A percentile compares a stretch with the other conserved stretches of the same genome.
Conservation (phyloP, 1,140 invertebrate species). For the Bombus turneri region DNA sequence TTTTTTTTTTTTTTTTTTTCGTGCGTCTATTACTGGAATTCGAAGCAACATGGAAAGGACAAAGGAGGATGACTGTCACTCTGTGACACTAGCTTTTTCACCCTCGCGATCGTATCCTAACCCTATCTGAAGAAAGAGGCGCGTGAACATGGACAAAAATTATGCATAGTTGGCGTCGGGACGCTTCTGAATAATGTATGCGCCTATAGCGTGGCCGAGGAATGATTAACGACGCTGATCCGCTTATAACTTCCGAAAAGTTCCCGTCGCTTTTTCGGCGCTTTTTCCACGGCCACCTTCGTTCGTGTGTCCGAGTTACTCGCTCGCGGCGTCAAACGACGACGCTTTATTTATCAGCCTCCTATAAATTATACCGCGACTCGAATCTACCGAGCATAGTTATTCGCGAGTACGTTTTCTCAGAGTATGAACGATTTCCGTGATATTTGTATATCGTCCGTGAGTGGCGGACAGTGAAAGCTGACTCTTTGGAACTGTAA, state of each 20-base stretch:
- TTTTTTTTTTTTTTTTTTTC: too few species aligned
- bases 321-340: background rate
- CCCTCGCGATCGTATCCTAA: background rate
- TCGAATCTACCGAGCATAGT: background rate
- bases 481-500: background rate
- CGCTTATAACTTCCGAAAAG: slow-evolving; percentile 56
- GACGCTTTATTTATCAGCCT: slow-evolving; percentile 30
- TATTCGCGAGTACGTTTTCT: background rate
- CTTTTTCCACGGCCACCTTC: background rate
- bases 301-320: too few species aligned
- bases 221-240: slow-evolving; percentile 66
- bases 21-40: background rate
- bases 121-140: slow-evolving; percentile 31
- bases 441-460: too few species aligned
- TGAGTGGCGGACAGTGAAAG: too few species aligned
- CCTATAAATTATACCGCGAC: slow-evolving; percentile 5
- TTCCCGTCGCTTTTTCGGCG: slow-evolving; percentile 24
- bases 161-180: slow-evolving; percentile 57
- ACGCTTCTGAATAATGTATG: slow-evolving; percentile 67
- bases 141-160: slow-evolving; percentile 66
- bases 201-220: slow-evolving; percentile 37
- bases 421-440: background rate
- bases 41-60: background rate
- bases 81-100: too few species aligned
- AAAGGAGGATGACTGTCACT: background rate